Evolutionary conservation across 2,797 vertebrate species (phyloP).

Genomic region (Sebastes vulpes): DNA sequence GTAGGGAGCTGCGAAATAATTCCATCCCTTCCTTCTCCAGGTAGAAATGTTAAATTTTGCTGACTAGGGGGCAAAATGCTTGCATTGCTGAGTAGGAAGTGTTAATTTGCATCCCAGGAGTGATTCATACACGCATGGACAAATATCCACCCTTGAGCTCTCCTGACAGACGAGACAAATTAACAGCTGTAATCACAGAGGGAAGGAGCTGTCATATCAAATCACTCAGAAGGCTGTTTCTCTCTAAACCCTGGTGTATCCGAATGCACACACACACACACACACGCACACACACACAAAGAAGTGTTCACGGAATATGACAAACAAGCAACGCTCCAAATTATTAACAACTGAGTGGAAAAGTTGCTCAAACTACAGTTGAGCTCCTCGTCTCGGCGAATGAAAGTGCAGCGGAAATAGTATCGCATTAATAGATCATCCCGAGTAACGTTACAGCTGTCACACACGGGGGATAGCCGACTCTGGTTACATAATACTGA

Average conservation of each 20-base stretch:
- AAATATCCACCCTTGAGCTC: conserved; percentile 60
- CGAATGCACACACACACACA: neutral
- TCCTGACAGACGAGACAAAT: conserved; percentile 75
- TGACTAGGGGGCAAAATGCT: conserved; percentile 31
- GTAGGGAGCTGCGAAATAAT: neutral
- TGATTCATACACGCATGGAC: conserved; percentile 56
- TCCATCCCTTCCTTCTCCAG: conserved; percentile 2
- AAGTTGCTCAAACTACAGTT: neutral
- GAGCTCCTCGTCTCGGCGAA: conserved; percentile 1
- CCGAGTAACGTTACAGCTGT: neutral
- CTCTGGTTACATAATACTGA: neutral
- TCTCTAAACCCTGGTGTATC: conserved; percentile 26
- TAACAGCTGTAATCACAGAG: conserved; percentile 73
- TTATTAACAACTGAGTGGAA: conserved; percentile 13
- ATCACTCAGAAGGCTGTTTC: conserved; percentile 44
- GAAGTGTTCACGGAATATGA: neutral
- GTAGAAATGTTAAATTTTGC: conserved; percentile 28
- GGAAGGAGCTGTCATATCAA: conserved; percentile 65
- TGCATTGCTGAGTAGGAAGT: conserved; percentile 39
- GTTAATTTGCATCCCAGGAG: conserved; percentile 54
- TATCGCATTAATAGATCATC: conserved; percentile 1
- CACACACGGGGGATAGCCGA: neutral
- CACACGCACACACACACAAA: neutral
- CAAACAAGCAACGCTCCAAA: conserved; percentile 14
- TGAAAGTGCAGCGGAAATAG: neutral